phyloP scores from a whole-genome alignment of 2,113 vertebrate species.

The Uria aalge region DNA sequence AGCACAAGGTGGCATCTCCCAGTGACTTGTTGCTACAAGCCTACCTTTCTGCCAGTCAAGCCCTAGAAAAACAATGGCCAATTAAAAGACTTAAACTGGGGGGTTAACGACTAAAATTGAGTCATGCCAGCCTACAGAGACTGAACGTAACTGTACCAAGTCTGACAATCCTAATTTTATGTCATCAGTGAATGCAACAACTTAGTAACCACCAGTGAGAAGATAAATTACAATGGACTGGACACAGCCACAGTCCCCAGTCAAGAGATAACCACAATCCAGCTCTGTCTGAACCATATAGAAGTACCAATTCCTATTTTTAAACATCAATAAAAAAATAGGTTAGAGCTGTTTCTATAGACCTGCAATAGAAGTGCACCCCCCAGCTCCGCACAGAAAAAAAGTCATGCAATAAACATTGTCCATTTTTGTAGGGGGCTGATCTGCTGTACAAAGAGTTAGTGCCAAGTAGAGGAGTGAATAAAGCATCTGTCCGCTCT shows the following conservation, averaged over 20 bases:
- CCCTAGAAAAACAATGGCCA: neutral
- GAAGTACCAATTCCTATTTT: neutral
- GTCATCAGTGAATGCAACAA: neutral
- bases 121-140: neutral
- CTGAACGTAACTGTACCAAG: neutral
- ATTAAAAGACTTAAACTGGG: neutral
- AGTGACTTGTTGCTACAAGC: neutral
- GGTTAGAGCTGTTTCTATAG: neutral
- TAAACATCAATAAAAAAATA: neutral
- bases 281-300: neutral
- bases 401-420: neutral
- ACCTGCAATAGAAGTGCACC: neutral
- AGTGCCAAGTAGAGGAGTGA: fast-evolving
- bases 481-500: neutral
- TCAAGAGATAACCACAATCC: neutral
- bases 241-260: neutral
- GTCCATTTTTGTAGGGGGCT: neutral
- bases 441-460: neutral
- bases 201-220: neutral
- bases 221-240: neutral
- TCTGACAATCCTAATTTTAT: neutral
- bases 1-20: neutral
- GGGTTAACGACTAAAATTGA: neutral
- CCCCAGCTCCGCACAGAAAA: neutral
- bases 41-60: neutral